Evolutionary conservation across 2,113 vertebrate species (phyloP), one percentile per base, ranked within the genome.

Genomic region (Montifringilla adamsi): DNA sequence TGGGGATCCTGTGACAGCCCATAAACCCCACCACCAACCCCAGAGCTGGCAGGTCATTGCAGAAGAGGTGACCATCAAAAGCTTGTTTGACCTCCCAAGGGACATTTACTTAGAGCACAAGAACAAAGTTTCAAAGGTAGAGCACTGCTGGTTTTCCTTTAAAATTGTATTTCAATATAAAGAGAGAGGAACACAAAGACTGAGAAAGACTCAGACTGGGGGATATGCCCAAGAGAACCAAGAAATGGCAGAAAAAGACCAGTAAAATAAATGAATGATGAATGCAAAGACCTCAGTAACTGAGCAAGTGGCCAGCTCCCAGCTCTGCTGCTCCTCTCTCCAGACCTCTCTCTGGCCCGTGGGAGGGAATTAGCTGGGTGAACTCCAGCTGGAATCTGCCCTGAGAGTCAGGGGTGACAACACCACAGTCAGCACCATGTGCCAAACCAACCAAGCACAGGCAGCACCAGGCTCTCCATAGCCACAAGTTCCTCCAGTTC

Each of bases 331-430:
- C 43, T 59, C 44, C 37, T 37, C 22, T 23, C 62, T 93, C 62
- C 43, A 35, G 37, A 43, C 30, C 39, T 28, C 35, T 83, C 59
- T 83, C 59, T 33, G 47, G 24, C 31, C 55, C 1, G 0, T 5
- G 3, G 46, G n/a, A 70, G 15, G 10, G 37, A 37, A 58, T 39
- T 24, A 23, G 7, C 30, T 52, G 50, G 41, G 14, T 28, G 41
- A 35, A 30, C 12, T 31, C 18, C 0, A 0, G 12, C 41, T 15
- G n/a, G 31, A 90, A 70, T 11, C 44, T 2, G 14, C 60, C 41
- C 39, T 2, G 1, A 20, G 11, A 17, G 53, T 2, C 0, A 0
- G 1, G 11, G 10, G 9, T 50, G 59, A 72, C n/a, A 15, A 1
- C 15, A 27, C 16, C 19, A 0, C 13, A 44, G 39, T 5, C 47